Conservation (phyloP, 2,888 invertebrate species). For the Charanyca ferruginea region DNA sequence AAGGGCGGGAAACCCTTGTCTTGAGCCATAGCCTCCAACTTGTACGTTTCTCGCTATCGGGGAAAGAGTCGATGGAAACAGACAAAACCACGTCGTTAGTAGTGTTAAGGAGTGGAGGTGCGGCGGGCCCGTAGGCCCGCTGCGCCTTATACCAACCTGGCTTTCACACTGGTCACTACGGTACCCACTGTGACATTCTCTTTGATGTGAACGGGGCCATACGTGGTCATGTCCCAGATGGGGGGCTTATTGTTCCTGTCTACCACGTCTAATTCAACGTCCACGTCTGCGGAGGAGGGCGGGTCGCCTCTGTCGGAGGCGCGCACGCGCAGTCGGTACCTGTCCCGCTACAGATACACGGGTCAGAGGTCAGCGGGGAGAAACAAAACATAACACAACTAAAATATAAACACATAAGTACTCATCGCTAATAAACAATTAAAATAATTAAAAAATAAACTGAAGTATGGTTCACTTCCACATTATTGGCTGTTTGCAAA, state of each 20-base stretch:
- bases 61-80: constrained; percentile 92
- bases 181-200: constrained; percentile 99
- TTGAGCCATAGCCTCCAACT: constrained; percentile 99
- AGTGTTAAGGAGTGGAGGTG: constrained; percentile 91
- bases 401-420: constrained; percentile 90
- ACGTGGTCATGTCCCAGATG: constrained; percentile 98
- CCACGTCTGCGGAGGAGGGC: constrained; percentile 98
- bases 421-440: constrained; percentile 88
- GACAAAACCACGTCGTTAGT: constrained; percentile 93
- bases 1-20: constrained; percentile 99
- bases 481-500: constrained; percentile 73
- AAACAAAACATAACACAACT: constrained; percentile 92
- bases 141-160: constrained; percentile 97
- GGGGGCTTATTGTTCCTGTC: constrained; percentile 99
- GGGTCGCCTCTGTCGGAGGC: constrained; percentile 98
- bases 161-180: constrained; percentile 99
- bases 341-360: constrained; percentile 97
- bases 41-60: constrained; percentile 98
- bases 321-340: constrained; percentile 98
- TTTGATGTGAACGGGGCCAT: constrained; percentile 99
- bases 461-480: constrained; percentile 81
- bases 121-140: constrained; percentile 89
- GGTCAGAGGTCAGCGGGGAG: constrained; percentile 93
- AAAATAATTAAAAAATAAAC: constrained; percentile 85
- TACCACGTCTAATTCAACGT: constrained; percentile 99